Conservation (phyloP, 2,797 vertebrate genomes). For the Notoglanidium macrostoma region DNA sequence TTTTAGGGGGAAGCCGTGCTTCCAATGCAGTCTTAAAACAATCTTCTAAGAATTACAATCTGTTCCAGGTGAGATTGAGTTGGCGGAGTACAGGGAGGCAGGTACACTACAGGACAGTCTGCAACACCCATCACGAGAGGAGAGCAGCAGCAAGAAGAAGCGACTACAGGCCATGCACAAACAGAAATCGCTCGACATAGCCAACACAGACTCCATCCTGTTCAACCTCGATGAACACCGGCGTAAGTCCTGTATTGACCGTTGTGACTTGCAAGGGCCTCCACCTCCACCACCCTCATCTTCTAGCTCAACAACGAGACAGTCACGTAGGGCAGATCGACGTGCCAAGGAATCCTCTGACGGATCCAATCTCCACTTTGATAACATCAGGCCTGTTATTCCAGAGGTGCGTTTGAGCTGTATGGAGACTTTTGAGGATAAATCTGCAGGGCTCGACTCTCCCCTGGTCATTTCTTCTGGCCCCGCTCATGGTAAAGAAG, state of each 20-base stretch:
- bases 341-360: constrained; percentile 76
- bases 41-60: neutral
- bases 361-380: constrained; percentile 66
- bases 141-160: constrained; percentile 94
- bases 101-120: constrained; percentile 92
- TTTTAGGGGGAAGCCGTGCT: neutral
- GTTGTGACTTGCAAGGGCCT: constrained; percentile 83
- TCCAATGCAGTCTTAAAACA: neutral
- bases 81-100: constrained; percentile 94
- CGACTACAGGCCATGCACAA: constrained; percentile 94
- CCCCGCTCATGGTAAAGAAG: constrained; percentile 77
- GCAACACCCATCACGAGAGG: constrained; percentile 92
- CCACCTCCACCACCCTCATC: constrained; percentile 68
- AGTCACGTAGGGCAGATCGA: constrained; percentile 61
- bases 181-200: constrained; percentile 98
- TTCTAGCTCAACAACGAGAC: constrained; percentile 62
- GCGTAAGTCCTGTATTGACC: constrained; percentile 97
- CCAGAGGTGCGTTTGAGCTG: constrained; percentile 95
- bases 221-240: constrained; percentile 94
- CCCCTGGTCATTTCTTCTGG: constrained; percentile 59
- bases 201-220: constrained; percentile 94
- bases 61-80: constrained; percentile 91
- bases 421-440: constrained; percentile 93
- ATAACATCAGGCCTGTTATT: constrained; percentile 84
- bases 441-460: constrained; percentile 75